A percentile compares a stretch with the other conserved stretches of the same genome.
phyloP scores from a whole-genome alignment of 1,140 invertebrate species.

The Marisa cornuarietis region DNA sequence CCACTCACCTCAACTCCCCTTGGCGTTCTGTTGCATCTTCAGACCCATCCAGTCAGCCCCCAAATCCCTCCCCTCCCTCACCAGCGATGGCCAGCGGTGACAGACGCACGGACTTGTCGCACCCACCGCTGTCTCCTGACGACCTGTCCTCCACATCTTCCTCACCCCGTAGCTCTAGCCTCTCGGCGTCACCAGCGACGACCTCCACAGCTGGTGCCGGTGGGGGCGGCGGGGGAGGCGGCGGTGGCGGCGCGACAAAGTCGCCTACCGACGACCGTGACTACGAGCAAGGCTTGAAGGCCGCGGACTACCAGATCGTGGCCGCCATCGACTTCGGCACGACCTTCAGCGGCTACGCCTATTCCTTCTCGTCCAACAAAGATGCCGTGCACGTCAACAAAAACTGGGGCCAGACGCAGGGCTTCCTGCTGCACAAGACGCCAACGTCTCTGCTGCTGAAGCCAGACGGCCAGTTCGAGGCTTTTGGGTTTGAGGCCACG shows the following conservation, averaged over 20 bases:
- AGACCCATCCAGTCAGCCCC: not conserved
- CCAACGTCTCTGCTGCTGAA: conserved; percentile 72
- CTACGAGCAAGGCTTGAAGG: conserved; percentile 27
- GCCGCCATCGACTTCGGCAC: conserved; percentile 75
- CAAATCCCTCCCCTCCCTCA: not conserved
- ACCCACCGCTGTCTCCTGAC: not conserved
- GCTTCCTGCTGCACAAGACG: conserved; percentile 72
- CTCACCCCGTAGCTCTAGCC: not conserved
- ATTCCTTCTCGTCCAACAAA: conserved; percentile 70
- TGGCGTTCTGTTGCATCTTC: not conserved
- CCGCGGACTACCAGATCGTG: conserved; percentile 64
- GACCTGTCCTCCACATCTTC: not conserved
- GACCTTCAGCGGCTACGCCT: conserved; percentile 75
- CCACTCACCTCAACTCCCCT: not conserved
- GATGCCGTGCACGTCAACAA: conserved; percentile 74
- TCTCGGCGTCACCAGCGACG: not conserved
- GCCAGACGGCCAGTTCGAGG: conserved; percentile 71
- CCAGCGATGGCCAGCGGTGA: not conserved
- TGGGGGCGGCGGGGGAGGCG: not conserved
- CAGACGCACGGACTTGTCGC: not conserved
- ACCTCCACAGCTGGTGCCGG: not conserved
- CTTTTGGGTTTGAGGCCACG: conserved; percentile 72
- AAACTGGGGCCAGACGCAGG: conserved; percentile 73
- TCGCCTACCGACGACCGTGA: conserved; percentile 16
- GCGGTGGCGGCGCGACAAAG: not conserved